phyloP scores from a whole-genome alignment of 2,113 vertebrate species.

The Fukomys damarensis region DNA sequence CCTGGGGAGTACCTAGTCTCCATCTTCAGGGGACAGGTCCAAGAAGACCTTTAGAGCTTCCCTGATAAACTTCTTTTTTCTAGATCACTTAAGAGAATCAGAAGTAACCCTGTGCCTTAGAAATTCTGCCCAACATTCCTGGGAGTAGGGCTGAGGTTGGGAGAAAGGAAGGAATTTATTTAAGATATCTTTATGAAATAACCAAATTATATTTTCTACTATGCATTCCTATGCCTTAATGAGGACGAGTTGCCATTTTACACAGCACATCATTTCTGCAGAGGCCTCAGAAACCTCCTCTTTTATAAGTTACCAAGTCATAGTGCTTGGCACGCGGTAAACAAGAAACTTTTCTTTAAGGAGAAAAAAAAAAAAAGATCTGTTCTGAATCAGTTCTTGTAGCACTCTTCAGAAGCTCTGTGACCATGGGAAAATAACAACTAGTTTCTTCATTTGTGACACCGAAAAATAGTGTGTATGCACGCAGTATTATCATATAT shows the following conservation, averaged over 20 bases:
- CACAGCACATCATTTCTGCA: background rate
- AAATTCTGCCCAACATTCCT: background rate
- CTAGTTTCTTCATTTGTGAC: slow-evolving; percentile 16
- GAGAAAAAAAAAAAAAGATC: background rate
- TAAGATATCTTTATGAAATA: slow-evolving; percentile 16
- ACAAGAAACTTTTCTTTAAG: background rate
- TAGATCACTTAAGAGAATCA: background rate
- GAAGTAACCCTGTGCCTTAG: background rate
- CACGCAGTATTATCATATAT: background rate
- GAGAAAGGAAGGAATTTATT: background rate
- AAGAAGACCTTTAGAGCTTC: background rate
- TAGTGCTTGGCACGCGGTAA: background rate
- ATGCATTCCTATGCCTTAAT: background rate
- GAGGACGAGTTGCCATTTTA: background rate
- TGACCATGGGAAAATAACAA: background rate
- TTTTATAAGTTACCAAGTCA: background rate
- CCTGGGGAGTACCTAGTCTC: background rate
- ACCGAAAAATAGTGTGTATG: background rate
- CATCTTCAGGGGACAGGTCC: background rate
- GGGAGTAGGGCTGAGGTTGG: background rate
- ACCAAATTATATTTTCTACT: background rate
- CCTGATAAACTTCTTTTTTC: background rate
- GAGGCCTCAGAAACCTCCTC: background rate
- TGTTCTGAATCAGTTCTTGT: background rate
- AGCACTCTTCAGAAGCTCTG: background rate